A percentile compares a stretch with the other conserved stretches of the same genome.
Evolutionary conservation across 1,140 invertebrate genomes (phyloP).

Genomic region (Heliconius nattereri): DNA sequence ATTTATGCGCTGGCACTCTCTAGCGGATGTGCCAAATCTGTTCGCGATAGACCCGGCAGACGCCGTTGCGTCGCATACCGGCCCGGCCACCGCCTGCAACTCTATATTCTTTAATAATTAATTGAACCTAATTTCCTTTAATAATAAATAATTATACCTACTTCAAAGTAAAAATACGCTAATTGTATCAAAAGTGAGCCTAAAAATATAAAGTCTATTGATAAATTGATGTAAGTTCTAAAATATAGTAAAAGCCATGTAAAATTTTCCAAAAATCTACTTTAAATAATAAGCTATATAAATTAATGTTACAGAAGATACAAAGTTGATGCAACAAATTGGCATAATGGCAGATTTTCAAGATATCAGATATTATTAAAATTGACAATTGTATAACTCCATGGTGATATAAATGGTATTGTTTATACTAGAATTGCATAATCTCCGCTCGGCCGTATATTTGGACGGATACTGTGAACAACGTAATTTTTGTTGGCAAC

Average conservation of each 20-base stretch:
- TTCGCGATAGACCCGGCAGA: conserved; percentile 74
- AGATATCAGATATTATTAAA: conserved; percentile 61
- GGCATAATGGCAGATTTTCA: conserved; percentile 74
- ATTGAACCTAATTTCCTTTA: not conserved
- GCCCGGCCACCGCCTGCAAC: conserved; percentile 66
- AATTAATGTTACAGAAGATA: not conserved
- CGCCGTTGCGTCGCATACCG: conserved; percentile 73
- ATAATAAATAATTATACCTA: too few relatives aligned
- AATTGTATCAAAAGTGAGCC: too few relatives aligned
- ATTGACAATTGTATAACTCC: conserved; percentile 66
- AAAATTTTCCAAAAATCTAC: conserved; percentile 23
- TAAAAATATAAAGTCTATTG: too few relatives aligned
- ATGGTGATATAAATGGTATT: conserved; percentile 42
- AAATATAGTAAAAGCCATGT: not conserved
- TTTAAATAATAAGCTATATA: conserved; percentile 43
- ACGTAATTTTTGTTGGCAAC: conserved; percentile 56
- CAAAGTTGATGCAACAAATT: conserved; percentile 12
- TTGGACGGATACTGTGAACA: conserved; percentile 40
- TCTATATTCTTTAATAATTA: conserved; percentile 1
- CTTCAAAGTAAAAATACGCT: too few relatives aligned
- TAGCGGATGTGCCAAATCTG: conserved; percentile 78
- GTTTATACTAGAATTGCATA: conserved; percentile 49
- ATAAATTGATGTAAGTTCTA: too few relatives aligned
- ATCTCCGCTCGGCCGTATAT: conserved; percentile 45
- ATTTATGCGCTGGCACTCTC: conserved; percentile 71